Conservation (phyloP, 2,888 invertebrate species). For the Cerastis rubricosa region DNA sequence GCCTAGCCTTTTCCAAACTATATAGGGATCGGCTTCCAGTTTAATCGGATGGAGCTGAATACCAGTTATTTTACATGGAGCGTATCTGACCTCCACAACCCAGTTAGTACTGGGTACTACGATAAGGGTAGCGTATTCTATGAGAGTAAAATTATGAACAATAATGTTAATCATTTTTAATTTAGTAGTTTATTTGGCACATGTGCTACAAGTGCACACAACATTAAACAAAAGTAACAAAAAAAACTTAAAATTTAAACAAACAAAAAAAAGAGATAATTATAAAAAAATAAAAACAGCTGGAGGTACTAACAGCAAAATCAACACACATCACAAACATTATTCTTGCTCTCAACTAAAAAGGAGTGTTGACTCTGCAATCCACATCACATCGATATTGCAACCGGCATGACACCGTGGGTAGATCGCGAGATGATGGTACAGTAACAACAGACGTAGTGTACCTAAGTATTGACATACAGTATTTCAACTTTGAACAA, state of each 20-base stretch:
- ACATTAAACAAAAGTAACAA: too few species aligned
- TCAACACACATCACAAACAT: background rate
- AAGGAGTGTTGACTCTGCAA: constrained; percentile 35
- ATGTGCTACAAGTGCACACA: too few species aligned
- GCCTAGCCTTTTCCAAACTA: too few species aligned
- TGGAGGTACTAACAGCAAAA: background rate
- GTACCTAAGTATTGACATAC: background rate
- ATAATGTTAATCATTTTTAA: background rate
- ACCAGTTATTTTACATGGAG: too few species aligned
- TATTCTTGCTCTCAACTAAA: constrained; percentile 25
- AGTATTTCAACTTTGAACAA: background rate
- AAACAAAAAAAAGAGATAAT: too few species aligned
- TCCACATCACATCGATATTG: constrained; percentile 30
- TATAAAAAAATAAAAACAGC: background rate
- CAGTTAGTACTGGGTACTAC: too few species aligned
- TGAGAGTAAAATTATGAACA: background rate
- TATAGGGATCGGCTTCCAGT: too few species aligned
- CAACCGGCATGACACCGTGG: constrained; percentile 53
- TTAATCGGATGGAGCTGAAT: too few species aligned
- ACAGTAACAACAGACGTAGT: background rate
- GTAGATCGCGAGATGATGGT: constrained; percentile 55
- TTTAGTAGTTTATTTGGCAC: too few species aligned
- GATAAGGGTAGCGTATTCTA: background rate
- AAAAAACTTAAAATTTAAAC: too few species aligned
- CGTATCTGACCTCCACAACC: too few species aligned